Evolutionary conservation across 30 jellyfish, hydroid and myxozoan genomes (phyloP), one percentile per base, ranked within the genome.

Genomic region (Hydra vulgaris): DNA sequence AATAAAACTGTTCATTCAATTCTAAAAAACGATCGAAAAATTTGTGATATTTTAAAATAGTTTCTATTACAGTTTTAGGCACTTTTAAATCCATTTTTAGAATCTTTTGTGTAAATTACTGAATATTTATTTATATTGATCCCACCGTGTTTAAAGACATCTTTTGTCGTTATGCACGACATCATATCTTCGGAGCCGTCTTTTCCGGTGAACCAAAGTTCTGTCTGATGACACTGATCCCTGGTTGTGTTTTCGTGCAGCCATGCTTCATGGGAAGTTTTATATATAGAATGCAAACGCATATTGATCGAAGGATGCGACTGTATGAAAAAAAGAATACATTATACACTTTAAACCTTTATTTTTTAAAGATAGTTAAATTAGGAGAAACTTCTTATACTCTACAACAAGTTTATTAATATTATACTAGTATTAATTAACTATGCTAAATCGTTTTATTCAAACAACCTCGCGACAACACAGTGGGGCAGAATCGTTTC

Each of bases 171-270:
- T n/a, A 80, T 40, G 73, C 95, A 83, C 25, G 98, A 94, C 53
- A 78, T 66, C 81, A 82, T 18, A 7, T 91, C 96, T 7, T 91
- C 98, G 21, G 4, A 24, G 25, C 26, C 17, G 16, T 73, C 69
- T 72, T 86, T 86, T 18, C 98, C 98, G 71, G 74, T 25, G 75
- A 91, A 77, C 98, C 98, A 91, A 67, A 86, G 96, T 25, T 91
- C 98, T 0, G 95, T 74, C 72, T 26, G 70, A 66, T 83, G 89
- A 22, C 95, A 55, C 71, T 86, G 98, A 26, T 91, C 98, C 68
- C 98, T 88, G 76, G 96, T 82, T 66, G 88, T 89, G 54, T 91
- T 91, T 17, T 86, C 93, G 68, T 86, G 88, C 83, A 91, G 72
- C 98, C 98, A 91, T 27, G 83, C 87, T 54, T 83, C 83, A 71